These are phyloP conservation scores for Sebastes vulpes DNA, from an alignment of 2,797 vertebrate species.

Conservation along the genomic window DNA sequence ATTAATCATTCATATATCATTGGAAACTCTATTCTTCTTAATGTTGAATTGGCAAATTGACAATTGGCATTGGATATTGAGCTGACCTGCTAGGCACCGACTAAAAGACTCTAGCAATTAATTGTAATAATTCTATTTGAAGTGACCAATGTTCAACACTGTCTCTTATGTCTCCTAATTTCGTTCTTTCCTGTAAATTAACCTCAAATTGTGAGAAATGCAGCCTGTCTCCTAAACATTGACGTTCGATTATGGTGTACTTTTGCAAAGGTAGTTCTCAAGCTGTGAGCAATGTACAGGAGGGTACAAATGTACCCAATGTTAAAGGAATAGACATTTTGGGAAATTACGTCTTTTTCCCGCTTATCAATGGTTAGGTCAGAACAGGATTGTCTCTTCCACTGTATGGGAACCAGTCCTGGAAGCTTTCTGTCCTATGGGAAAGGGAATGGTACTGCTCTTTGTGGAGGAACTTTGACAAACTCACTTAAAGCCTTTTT, in stretches of 20 bases:
- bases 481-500: not conserved
- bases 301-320: not conserved
- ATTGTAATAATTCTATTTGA: not conserved
- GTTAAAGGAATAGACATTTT: not conserved
- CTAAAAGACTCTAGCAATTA: not conserved
- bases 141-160: not conserved
- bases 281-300: not conserved
- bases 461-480: not conserved
- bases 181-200: not conserved
- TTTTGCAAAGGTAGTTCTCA: not conserved
- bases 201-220: not conserved
- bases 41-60: not conserved
- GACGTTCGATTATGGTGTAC: not conserved
- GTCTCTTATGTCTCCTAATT: no score
- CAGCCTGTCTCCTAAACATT: not conserved
- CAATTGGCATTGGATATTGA: not conserved
- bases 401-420: not conserved
- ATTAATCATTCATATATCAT: not conserved
- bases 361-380: not conserved
- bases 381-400: not conserved
- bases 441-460: not conserved
- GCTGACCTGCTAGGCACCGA: not conserved
- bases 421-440: no score
- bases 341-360: not conserved
- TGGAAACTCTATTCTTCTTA: not conserved